A percentile compares a stretch with the other conserved stretches of the same genome.
Conservation (phyloP, 2,888 invertebrate species). For the Thereva nobilitata region DNA sequence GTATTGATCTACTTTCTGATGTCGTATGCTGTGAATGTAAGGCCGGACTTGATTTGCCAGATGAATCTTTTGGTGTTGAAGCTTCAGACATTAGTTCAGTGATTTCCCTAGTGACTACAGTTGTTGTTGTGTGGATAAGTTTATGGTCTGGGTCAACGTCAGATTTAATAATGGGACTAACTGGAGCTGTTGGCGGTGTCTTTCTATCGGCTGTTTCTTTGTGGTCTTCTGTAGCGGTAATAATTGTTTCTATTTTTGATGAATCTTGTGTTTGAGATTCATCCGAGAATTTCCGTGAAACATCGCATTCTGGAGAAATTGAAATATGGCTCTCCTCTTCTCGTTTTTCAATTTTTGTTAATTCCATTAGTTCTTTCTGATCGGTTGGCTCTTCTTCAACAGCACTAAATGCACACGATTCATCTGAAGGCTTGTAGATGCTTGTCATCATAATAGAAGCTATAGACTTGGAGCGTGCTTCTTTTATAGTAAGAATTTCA, state of each 20-base stretch:
- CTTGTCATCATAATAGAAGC: slow-evolving; percentile 58
- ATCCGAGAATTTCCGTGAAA: slow-evolving; percentile 40
- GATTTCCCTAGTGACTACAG: slow-evolving; percentile 56
- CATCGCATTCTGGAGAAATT: slow-evolving; percentile 41
- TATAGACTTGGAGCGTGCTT: slow-evolving; percentile 58
- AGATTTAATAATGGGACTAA: slow-evolving; percentile 64
- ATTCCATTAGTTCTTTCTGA: neutral
- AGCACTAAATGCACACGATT: slow-evolving; percentile 45
- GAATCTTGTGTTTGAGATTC: slow-evolving; percentile 26
- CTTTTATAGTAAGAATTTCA: slow-evolving; percentile 51
- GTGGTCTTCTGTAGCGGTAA: slow-evolving; percentile 19
- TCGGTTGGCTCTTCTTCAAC: slow-evolving; percentile 48
- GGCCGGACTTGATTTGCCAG: slow-evolving; percentile 58
- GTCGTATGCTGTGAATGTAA: slow-evolving; percentile 53
- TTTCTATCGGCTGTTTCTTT: slow-evolving; percentile 50
- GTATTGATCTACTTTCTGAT: slow-evolving; percentile 63
- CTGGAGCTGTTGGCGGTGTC: slow-evolving; percentile 72
- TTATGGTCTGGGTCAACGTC: slow-evolving; percentile 56
- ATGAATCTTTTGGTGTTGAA: slow-evolving; percentile 57
- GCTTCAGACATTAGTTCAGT: slow-evolving; percentile 52
- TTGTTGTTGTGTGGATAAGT: slow-evolving; percentile 58
- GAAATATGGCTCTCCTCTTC: slow-evolving; percentile 34
- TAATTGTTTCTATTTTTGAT: slow-evolving; percentile 40
- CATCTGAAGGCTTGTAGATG: slow-evolving; percentile 55
- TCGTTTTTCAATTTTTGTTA: neutral